Evolutionary conservation across 2,797 vertebrate species (phyloP).

Genomic region (Onychomys torridus): DNA sequence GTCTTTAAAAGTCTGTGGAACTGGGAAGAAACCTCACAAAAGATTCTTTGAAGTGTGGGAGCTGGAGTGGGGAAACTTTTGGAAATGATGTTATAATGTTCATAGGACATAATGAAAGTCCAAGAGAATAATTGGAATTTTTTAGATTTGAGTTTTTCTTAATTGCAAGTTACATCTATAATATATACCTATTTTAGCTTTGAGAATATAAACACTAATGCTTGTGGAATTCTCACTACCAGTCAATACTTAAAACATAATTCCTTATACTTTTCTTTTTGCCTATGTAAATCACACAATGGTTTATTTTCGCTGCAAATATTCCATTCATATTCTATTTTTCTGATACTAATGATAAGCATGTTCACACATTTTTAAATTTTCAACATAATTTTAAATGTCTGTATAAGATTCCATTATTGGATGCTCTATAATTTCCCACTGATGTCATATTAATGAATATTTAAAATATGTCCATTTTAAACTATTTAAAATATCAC

Average conservation of each 20-base stretch:
- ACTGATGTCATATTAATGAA: slow-evolving; percentile 37
- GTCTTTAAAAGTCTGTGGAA: neutral
- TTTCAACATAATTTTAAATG: slow-evolving; percentile 41
- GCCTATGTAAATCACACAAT: slow-evolving; percentile 7
- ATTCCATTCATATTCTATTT: neutral
- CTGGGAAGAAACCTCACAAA: neutral
- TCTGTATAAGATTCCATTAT: neutral
- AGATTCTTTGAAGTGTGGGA: neutral
- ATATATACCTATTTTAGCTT: neutral
- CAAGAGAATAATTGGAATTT: slow-evolving; percentile 10
- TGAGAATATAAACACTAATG: neutral
- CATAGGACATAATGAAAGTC: slow-evolving; percentile 18
- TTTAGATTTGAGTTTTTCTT: neutral
- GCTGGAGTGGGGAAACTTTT: neutral
- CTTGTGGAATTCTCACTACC: neutral
- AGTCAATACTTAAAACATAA: slow-evolving; percentile 37
- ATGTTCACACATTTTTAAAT: neutral
- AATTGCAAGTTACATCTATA: neutral
- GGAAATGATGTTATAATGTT: neutral
- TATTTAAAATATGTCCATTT: neutral
- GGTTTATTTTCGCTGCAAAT: slow-evolving; percentile 1
- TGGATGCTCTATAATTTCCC: neutral
- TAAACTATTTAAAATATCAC: slow-evolving; percentile 40
- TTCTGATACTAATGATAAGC: neutral
- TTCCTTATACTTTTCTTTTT: neutral